Percentiles rank a stretch among this genome's conserved stretches.
phyloP scores from a whole-genome alignment of 92 coral and sea anemone species.

The Blastomussa wellsi region DNA sequence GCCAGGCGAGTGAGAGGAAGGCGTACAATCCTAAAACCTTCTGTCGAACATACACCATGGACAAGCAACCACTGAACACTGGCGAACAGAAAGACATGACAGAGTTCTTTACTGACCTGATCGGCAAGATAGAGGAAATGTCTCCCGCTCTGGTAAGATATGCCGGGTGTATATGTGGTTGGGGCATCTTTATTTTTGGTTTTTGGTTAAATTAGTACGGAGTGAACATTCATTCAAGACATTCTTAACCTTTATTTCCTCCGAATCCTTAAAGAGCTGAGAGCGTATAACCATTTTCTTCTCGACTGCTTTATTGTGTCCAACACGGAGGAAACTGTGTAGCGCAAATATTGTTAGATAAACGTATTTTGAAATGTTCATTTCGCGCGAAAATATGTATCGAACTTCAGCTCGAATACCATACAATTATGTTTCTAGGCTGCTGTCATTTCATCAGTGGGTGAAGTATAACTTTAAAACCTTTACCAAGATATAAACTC shows the following conservation, averaged over 20 bases:
- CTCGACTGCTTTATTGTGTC: too few species aligned
- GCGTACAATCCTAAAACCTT: conserved; percentile 97
- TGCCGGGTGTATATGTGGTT: background rate
- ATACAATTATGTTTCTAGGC: too few species aligned
- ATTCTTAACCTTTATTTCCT: background rate
- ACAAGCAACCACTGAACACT: conserved; percentile 94
- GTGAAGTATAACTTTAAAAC: background rate
- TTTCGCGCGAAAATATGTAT: too few species aligned
- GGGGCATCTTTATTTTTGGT: background rate
- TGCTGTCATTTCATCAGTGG: too few species aligned
- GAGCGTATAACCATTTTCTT: too few species aligned
- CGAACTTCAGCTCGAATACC: too few species aligned
- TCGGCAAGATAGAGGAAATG: conserved; percentile 97
- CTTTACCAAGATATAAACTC: background rate
- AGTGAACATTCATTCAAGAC: too few species aligned
- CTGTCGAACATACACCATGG: conserved; percentile 98
- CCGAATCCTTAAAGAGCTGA: background rate
- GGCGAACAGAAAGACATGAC: conserved; percentile 99
- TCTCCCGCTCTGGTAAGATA: conserved; percentile 88
- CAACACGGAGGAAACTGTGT: too few species aligned
- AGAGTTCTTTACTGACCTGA: conserved; percentile 96
- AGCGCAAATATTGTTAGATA: too few species aligned
- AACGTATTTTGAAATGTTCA: too few species aligned
- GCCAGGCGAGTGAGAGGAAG: conserved; percentile 93
- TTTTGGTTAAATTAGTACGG: background rate